A percentile compares a stretch with the other conserved stretches of the same genome.
These are phyloP conservation scores for Bubo blakistoni DNA, from an alignment of 2,113 vertebrate species.

Conservation along the genomic window DNA sequence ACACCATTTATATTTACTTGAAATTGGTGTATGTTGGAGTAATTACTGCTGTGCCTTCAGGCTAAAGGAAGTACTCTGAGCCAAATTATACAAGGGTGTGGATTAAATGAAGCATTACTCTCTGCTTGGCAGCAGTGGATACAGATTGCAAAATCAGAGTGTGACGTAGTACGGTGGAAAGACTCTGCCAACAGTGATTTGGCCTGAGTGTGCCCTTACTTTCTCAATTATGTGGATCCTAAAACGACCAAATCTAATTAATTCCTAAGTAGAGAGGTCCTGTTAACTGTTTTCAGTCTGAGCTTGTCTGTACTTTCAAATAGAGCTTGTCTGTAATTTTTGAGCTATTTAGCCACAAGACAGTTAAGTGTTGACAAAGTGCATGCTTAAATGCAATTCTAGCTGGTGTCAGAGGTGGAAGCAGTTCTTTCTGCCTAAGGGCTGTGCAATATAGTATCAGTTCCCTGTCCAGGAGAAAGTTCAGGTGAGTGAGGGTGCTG, in stretches of 20 bases:
- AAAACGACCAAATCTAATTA: conserved; percentile 47
- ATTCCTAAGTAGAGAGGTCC: not conserved
- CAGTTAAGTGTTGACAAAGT: not conserved
- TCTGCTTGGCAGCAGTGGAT: conserved; percentile 48
- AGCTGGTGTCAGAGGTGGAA: not conserved
- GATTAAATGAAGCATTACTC: conserved; percentile 69
- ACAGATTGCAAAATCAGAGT: conserved; percentile 60
- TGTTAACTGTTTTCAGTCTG: conserved; percentile 44
- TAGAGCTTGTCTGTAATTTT: not conserved
- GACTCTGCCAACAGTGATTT: conserved; percentile 59
- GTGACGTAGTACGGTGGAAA: conserved; percentile 53
- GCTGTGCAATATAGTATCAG: not conserved
- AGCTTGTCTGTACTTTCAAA: not conserved
- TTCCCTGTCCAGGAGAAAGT: not conserved
- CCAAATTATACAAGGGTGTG: conserved; percentile 68
- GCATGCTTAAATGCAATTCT: not conserved
- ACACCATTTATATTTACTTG: conserved; percentile 57
- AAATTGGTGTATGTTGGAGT: conserved; percentile 64
- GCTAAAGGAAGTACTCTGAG: conserved; percentile 62
- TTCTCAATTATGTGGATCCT: conserved; percentile 51
- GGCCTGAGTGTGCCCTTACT: conserved; percentile 50
- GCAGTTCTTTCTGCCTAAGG: not conserved
- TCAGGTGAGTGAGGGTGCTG: not conserved
- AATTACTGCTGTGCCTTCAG: conserved; percentile 67
- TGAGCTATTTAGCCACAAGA: not conserved